Evolutionary conservation across 1,140 invertebrate genomes (phyloP), one percentile per base, ranked within the genome.

Genomic region (Lerema accius): DNA sequence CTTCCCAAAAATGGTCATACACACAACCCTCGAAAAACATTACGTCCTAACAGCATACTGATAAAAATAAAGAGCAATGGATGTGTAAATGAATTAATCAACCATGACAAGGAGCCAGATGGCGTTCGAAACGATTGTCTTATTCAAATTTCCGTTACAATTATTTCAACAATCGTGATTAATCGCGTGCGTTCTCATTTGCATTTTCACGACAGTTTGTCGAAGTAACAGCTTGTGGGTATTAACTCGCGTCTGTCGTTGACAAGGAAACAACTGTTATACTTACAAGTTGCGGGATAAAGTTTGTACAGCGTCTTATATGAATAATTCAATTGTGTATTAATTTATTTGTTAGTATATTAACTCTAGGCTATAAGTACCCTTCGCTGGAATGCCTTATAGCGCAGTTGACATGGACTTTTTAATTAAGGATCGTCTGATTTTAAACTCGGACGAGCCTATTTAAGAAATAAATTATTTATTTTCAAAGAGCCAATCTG

Each of bases 111-210:
- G 37, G 37, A 9, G 14, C 19, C 53, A 56, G 53, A 56, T 45
- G 53, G 53, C 53, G 53, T 7, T 32, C 23, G 15, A 28, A 56
- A 56, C 39, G 39, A 55, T 40, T 55, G 53, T 58, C 53, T 42
- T 58, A 58, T 58, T 56, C 40, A 56, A 56, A 43, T 46, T 58
- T 19, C 53, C 42, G 35, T 46, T 16, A 35, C 53, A 58, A 58
- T 58, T 35, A 58, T 58, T 58, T 46, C 26, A n/a, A 43, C 55
- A 58, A 58, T 58, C 55, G 26, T 42, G 42, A 58, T 58, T 35
- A 58, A 58, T 58, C 45, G 42, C 55, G 55, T 58, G 55, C 55
- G 55, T 46, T 58, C 28, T 58, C 55, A 58, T 58, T 58, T 46
- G 53, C 42, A 46, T 58, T 58, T 58, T 58, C 40, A 58, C 42